phyloP scores from a whole-genome alignment of 2,113 vertebrate species.

The Calonectris borealis region DNA sequence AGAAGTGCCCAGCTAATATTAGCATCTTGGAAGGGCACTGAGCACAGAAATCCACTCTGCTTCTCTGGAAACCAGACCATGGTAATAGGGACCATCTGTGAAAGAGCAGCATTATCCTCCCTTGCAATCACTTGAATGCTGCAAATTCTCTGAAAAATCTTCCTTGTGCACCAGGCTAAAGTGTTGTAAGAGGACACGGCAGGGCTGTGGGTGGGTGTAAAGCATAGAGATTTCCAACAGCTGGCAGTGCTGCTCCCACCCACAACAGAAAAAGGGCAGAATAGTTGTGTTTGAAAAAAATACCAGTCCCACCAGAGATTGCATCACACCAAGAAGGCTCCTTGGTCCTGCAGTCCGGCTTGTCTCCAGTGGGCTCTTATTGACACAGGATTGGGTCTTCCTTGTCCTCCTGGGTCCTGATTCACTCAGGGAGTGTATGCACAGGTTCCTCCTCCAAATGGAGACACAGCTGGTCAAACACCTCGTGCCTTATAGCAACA shows the following conservation, averaged over 20 bases:
- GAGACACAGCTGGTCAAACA: not conserved
- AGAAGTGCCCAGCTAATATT: not conserved
- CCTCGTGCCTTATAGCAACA: not conserved
- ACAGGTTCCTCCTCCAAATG: not conserved
- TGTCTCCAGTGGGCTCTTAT: not conserved
- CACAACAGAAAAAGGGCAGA: not conserved
- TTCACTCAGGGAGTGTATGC: not conserved
- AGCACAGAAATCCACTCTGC: not conserved
- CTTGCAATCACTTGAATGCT: not conserved
- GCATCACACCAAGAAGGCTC: not conserved
- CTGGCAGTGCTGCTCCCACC: not conserved
- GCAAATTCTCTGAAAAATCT: not conserved
- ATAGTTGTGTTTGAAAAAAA: not conserved
- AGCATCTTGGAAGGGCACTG: not conserved
- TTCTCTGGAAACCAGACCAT: not conserved
- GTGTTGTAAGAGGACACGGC: not conserved
- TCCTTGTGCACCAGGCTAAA: not conserved
- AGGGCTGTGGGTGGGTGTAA: not conserved
- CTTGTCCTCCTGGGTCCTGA: not conserved
- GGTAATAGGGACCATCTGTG: not conserved
- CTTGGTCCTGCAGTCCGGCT: accelerated
- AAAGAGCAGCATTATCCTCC: not conserved
- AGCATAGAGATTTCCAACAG: constrained; percentile 17
- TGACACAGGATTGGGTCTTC: not conserved
- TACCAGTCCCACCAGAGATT: accelerated